Base-by-base conservation (phyloP, 2,888 invertebrate species). In the Sphaerophoria taeniata region DNA sequence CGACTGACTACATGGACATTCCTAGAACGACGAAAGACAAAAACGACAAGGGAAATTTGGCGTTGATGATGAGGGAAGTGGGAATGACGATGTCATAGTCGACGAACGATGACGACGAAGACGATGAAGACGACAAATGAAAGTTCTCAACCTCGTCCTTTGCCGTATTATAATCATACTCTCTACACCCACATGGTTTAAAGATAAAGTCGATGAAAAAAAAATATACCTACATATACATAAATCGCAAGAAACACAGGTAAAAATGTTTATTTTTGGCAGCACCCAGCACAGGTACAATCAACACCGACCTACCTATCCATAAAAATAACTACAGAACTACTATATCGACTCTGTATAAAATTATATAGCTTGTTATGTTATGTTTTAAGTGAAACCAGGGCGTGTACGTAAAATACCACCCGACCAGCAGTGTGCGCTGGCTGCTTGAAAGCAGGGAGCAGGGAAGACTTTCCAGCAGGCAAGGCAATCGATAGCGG, bases 261-360 rank as follows among this genome's bases (percentile, higher is more conserved):
- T 74, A 79, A 70, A 24, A 56, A 83, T 79, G 79, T 79, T 84
- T 79, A 79, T 84, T 84, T 84, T 79, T 84, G 83, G 83, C 74
- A 79, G 83, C 79, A 67, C 70, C 70, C 70, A 83, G 51, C 78
- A 63, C 63, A 74, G 56, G 74, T 74, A 47, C 45, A 73, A 24
- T 24, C 24, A 24, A 24, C 24, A 24, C 24, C 24, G 24, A 24
- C 24, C 24, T 24, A 24, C 24, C 24, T 24, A 24, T 2, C 24
- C 1, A 24, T 2, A 24, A 24, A 24, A 24, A 24, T 24, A 24
- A 24, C 24, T 24, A 24, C 12, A 49, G 69, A 78, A 60, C 60
- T 43, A 60, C 60, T 72, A 34, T 76, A 53, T 63, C 71, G 70
- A 63, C 75, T 80, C 3, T 6, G 16, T 39, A 14, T 56, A 56